These are phyloP conservation scores for Enteromius fasciolatus DNA, from an alignment of 2,797 vertebrate species.

Conservation along the genomic window DNA sequence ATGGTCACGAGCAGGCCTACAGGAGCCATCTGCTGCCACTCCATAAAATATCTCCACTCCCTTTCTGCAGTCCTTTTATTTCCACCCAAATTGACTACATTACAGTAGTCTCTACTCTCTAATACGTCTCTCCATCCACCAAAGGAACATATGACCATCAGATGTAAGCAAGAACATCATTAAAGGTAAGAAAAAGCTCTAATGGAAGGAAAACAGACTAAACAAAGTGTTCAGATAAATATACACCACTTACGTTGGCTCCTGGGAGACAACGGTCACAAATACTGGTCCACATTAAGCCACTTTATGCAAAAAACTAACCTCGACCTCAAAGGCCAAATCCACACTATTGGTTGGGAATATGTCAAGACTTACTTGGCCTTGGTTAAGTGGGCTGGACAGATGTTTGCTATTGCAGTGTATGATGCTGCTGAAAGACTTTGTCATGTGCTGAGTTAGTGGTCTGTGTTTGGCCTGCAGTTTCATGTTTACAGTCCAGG, in stretches of 20 bases:
- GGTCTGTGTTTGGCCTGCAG: constrained; percentile 38
- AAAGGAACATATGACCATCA: constrained; percentile 50
- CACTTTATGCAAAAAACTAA: constrained; percentile 4
- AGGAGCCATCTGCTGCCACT: constrained; percentile 43
- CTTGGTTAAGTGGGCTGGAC: constrained; percentile 43
- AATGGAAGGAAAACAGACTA: constrained; percentile 60
- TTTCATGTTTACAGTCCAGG: constrained; percentile 49
- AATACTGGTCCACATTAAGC: constrained; percentile 16
- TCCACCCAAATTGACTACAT: constrained; percentile 19
- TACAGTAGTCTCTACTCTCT: constrained; percentile 34
- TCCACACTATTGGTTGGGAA: constrained; percentile 22
- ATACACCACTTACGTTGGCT: constrained; percentile 56
- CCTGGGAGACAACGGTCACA: constrained; percentile 47
- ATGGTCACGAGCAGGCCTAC: constrained; percentile 24
- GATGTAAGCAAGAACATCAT: constrained; percentile 44
- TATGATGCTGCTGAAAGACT: constrained; percentile 46
- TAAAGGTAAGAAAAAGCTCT: constrained; percentile 54
- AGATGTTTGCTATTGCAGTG: constrained; percentile 45
- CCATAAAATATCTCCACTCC: constrained; percentile 20
- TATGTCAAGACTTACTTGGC: constrained; percentile 41
- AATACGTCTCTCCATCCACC: neutral
- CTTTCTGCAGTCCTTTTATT: constrained; percentile 14
- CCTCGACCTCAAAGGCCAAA: constrained; percentile 2
- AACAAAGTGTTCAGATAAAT: constrained; percentile 61
- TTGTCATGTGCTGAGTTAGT: constrained; percentile 45